phyloP scores from a whole-genome alignment of 2,113 vertebrate genomes.

The Hemiprocne comata region DNA sequence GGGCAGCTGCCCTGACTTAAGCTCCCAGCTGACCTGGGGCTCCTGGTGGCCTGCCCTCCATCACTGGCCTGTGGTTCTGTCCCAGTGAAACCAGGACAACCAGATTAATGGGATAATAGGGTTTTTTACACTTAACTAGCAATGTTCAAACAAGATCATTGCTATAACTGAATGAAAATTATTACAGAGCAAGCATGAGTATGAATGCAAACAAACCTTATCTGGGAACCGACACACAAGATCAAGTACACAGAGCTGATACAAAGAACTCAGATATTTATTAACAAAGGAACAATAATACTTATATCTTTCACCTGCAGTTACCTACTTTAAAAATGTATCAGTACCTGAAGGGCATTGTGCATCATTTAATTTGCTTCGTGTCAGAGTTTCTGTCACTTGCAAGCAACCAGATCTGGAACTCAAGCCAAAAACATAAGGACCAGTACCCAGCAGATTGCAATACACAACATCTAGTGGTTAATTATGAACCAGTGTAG shows the following conservation, averaged over 20 bases:
- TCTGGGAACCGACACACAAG: background rate
- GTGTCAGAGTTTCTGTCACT: background rate
- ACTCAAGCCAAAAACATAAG: background rate
- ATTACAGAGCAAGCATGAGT: background rate
- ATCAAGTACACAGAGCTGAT: background rate
- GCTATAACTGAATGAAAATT: background rate
- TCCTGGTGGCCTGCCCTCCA: too few species aligned
- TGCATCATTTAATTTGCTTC: background rate
- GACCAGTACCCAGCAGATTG: background rate
- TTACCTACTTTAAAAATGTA: background rate
- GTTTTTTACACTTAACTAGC: background rate
- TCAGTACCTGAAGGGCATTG: background rate
- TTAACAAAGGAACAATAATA: background rate
- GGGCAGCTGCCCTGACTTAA: too few species aligned
- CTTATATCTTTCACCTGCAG: background rate
- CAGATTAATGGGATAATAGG: background rate
- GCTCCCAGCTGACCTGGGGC: too few species aligned
- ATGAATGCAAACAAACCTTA: background rate
- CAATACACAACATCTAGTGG: fast-evolving
- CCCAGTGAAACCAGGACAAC: too few species aligned
- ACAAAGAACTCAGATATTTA: background rate
- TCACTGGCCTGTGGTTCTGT: too few species aligned
- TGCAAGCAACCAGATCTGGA: background rate
- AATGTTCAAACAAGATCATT: background rate
- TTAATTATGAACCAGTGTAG: background rate